phyloP scores from a whole-genome alignment of 2,888 invertebrate genomes.

The Drosophila bunnanda region DNA sequence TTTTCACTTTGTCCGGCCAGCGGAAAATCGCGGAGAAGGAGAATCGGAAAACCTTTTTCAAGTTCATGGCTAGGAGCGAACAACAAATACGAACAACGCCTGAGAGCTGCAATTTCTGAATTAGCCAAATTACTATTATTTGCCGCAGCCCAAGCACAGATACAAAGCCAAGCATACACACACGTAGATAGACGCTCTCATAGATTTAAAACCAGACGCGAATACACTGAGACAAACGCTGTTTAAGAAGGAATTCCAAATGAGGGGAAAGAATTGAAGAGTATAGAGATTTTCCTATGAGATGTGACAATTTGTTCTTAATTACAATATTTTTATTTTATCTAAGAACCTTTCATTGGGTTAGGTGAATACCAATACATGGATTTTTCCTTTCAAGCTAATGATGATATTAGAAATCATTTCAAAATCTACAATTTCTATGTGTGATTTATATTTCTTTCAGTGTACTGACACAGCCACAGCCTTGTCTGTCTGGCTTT shows the following conservation, averaged over 20 bases:
- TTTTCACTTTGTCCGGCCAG: conserved; percentile 71
- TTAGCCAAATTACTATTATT: conserved; percentile 81
- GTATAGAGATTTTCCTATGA: too few species aligned
- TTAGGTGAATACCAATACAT: too few species aligned
- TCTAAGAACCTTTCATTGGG: too few species aligned
- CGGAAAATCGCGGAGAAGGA: conserved; percentile 19
- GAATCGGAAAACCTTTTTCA: conserved; percentile 57
- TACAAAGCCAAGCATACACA: conserved; percentile 34
- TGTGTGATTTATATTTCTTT: too few species aligned
- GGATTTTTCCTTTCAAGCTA: too few species aligned
- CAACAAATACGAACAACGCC: conserved; percentile 46
- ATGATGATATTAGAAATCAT: too few species aligned
- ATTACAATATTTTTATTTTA: too few species aligned
- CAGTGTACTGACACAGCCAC: conserved; percentile 21
- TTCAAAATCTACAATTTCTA: neutral
- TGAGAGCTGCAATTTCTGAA: conserved; percentile 75
- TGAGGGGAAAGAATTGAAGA: too few species aligned
- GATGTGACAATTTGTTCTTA: too few species aligned
- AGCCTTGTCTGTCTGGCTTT: conserved; percentile 67
- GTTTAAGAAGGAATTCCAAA: neutral
- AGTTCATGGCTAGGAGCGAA: conserved; percentile 72
- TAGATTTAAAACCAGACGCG: conserved; percentile 14
- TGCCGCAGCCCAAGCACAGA: conserved; percentile 63
- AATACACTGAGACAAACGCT: conserved; percentile 1
- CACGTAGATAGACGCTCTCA: conserved; percentile 22